Base-by-base conservation (phyloP, 1,140 invertebrate species). In the Phymorhynchus buccinoides region DNA sequence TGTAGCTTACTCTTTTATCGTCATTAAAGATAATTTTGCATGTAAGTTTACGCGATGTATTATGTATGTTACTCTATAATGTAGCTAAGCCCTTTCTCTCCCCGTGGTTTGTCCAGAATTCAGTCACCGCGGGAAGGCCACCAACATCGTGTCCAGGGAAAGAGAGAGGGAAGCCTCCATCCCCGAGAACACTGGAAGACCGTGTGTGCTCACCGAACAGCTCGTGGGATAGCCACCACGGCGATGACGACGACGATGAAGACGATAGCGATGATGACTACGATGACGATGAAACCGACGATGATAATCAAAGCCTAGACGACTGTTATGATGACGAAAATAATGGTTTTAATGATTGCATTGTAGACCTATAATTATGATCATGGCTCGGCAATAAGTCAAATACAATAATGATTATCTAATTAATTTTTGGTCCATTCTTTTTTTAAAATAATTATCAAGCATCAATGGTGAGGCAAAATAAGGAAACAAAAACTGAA, bases 271-370 rank as follows among this genome's bases (percentile, higher is more conserved):
- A 66, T n/a, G 62, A 66, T 66, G 14, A 66, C n/a, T 7, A 66
- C n/a, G 62, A 66, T 30, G 62, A 66, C 62, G 62, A 30, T n/a
- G 62, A 66, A 12, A 22, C 48, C 22, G 48, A 52, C 7, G 48
- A 52, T 12, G 48, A 52, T 7, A 52, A 52, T 7, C 22, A 12
- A 12, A 52, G 22, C 22, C 9, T 22, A 12, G 48, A 22, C 22
- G 48, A 22, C 22, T 7, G 48, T 6, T 16, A 66, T 66, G 62
- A 22, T 66, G 62, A 66, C n/a, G 62, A 66, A 27, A 6, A 0
- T 66, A n/a, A 66, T 30, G 62, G 62, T 66, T n/a, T n/a, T 66
- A n/a, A 30, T 66, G 62, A 30, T 66, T n/a, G n/a, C n/a, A n/a
- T n/a, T n/a, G n/a, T n/a, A n/a, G n/a, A n/a, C n/a, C n/a, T n/a